A percentile compares a stretch with the other conserved stretches of the same genome.
Evolutionary conservation across 2,113 vertebrate genomes (phyloP).

Genomic region (Takifugu flavidus): DNA sequence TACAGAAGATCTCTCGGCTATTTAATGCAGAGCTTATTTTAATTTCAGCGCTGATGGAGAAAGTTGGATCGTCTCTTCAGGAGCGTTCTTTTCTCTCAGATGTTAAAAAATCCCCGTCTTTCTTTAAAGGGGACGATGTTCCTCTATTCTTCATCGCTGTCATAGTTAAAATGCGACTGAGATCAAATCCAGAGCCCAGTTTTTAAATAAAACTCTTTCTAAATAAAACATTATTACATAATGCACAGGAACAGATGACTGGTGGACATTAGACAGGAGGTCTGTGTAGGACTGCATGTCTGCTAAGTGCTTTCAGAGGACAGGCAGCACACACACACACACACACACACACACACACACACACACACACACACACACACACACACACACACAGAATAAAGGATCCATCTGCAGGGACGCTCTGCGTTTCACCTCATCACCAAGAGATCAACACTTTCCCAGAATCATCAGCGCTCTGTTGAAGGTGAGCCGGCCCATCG

Average conservation of each 20-base stretch:
- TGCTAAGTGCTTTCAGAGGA: constrained; percentile 29
- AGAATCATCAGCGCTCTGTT: constrained; percentile 41
- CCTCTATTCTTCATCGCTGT: constrained; percentile 1
- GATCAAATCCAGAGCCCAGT: constrained; percentile 23
- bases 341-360: neutral
- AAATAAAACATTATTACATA: constrained; percentile 45
- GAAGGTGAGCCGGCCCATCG: neutral
- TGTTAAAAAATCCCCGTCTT: neutral
- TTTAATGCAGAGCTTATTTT: neutral
- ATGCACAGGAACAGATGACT: constrained; percentile 41
- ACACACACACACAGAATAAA: neutral
- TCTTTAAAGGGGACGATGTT: neutral
- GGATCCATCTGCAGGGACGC: too few relatives aligned
- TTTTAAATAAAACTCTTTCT: constrained; percentile 19
- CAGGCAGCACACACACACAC: constrained; percentile 6
- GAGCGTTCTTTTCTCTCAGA: constrained; percentile 6
- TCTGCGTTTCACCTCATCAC: too few relatives aligned
- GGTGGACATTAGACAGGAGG: constrained; percentile 52
- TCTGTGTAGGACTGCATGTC: constrained; percentile 32
- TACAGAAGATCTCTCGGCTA: neutral
- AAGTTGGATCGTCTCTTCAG: constrained; percentile 6
- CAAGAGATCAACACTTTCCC: constrained; percentile 39
- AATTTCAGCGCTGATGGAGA: constrained; percentile 5
- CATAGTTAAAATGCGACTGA: constrained; percentile 15
- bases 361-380: neutral